Conservation (phyloP, 2,888 invertebrate genomes). For the Caradrina kadenii region DNA sequence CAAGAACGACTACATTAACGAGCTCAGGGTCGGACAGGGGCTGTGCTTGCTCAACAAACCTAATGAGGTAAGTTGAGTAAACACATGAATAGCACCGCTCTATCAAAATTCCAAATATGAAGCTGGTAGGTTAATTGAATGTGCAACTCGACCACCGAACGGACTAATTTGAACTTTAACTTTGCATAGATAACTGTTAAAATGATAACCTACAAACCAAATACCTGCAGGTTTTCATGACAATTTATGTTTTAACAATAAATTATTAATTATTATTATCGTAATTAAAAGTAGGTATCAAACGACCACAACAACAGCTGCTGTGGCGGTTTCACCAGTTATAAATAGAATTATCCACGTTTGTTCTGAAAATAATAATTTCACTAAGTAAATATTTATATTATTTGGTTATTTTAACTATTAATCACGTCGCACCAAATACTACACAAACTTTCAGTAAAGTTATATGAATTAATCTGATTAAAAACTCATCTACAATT, state of each 20-base stretch:
- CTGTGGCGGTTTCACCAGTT: neutral
- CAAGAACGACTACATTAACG: slow-evolving; percentile 96
- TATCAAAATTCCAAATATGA: neutral
- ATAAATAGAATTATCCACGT: slow-evolving; percentile 9
- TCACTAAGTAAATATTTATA: neutral
- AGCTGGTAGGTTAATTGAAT: too few species aligned
- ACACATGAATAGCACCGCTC: neutral
- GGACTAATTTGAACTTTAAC: slow-evolving; percentile 15
- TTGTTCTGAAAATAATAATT: slow-evolving; percentile 6
- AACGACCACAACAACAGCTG: slow-evolving; percentile 21
- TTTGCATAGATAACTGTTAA: neutral
- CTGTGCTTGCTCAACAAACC: slow-evolving; percentile 98
- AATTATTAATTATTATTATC: slow-evolving; percentile 3
- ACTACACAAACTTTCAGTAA: slow-evolving; percentile 5
- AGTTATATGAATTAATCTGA: slow-evolving; percentile 34
- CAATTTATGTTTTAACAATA: slow-evolving; percentile 19
- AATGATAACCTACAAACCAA: neutral
- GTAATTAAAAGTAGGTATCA: slow-evolving; percentile 23
- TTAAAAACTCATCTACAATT: slow-evolving; percentile 32
- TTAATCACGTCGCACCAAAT: neutral
- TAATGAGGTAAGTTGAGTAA: slow-evolving; percentile 92
- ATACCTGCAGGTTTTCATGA: slow-evolving; percentile 9
- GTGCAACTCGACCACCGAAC: neutral
- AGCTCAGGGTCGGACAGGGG: slow-evolving; percentile 96
- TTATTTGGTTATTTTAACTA: neutral